phyloP scores from a whole-genome alignment of 2,888 invertebrate genomes.

The Ommatoiulus sabulosus region DNA sequence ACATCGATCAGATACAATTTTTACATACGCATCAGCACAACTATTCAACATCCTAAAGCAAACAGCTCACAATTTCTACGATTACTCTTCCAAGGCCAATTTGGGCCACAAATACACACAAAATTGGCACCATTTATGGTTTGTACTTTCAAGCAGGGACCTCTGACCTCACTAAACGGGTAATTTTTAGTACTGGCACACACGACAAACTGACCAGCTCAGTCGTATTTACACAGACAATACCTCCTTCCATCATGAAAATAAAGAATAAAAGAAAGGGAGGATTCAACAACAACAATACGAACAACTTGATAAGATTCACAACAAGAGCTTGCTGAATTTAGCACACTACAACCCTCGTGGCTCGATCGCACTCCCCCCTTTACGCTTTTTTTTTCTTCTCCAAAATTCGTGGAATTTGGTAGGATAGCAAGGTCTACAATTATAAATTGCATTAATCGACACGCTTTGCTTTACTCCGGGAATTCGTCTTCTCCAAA shows the following conservation, averaged over 20 bases:
- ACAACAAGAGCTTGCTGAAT: background rate
- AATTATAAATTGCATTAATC: background rate
- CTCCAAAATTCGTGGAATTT: background rate
- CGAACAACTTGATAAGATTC: background rate
- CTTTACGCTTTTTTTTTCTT: background rate
- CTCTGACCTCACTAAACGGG: constrained; percentile 36
- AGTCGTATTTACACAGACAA: background rate
- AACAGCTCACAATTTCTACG: background rate
- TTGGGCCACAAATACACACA: constrained; percentile 9
- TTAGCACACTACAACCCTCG: background rate
- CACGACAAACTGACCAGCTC: constrained; percentile 17
- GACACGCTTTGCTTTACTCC: background rate
- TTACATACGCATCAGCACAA: background rate
- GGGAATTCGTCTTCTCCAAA: background rate
- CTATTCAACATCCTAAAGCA: constrained; percentile 3
- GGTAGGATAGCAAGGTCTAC: background rate
- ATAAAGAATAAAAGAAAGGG: constrained; percentile 4
- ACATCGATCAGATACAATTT: background rate
- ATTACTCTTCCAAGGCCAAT: constrained; percentile 6
- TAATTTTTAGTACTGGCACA: constrained; percentile 13
- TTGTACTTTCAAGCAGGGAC: constrained; percentile 43
- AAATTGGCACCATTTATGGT: constrained; percentile 40
- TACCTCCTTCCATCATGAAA: background rate
- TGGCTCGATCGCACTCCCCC: background rate
- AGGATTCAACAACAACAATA: constrained; percentile 7